A percentile compares a stretch with the other conserved stretches of the same genome.
Conservation (phyloP, 2,797 vertebrate species). For the Paramormyrops hopkinsi region DNA sequence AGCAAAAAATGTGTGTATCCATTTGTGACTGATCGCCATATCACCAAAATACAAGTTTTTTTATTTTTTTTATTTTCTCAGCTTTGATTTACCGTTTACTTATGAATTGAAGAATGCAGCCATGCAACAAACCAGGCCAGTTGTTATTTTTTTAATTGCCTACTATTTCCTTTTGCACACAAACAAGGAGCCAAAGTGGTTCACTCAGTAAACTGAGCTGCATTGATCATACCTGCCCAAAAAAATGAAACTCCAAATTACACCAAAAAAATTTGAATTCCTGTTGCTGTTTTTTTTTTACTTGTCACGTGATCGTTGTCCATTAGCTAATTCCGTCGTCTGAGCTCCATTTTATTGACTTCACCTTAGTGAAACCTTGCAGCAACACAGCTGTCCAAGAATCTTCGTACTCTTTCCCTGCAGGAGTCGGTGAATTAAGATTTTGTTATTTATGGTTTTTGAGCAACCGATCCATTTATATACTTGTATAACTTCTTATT, state of each 20-base stretch:
- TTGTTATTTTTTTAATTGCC: background rate
- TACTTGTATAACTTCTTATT: background rate
- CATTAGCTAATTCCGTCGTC: background rate
- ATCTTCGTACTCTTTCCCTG: background rate
- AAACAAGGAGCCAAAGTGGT: background rate
- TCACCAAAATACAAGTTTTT: background rate
- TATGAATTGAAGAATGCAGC: background rate
- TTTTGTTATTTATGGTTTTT: background rate
- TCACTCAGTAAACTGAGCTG: background rate
- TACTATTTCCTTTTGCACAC: background rate
- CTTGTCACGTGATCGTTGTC: background rate
- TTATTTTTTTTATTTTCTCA: background rate
- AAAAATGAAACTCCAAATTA: background rate
- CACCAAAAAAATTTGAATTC: background rate
- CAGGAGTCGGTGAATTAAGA: background rate
- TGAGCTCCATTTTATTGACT: slow-evolving; percentile 19
- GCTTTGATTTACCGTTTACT: background rate
- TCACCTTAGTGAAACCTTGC: background rate
- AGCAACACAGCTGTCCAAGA: background rate
- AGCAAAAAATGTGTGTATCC: background rate
- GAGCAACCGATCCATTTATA: background rate
- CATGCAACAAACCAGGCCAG: background rate
- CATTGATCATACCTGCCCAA: background rate
- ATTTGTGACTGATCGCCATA: background rate
- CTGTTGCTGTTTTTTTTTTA: background rate